Evolutionary conservation across 2,888 invertebrate genomes (phyloP).

Genomic region (Stenodema calcarata): DNA sequence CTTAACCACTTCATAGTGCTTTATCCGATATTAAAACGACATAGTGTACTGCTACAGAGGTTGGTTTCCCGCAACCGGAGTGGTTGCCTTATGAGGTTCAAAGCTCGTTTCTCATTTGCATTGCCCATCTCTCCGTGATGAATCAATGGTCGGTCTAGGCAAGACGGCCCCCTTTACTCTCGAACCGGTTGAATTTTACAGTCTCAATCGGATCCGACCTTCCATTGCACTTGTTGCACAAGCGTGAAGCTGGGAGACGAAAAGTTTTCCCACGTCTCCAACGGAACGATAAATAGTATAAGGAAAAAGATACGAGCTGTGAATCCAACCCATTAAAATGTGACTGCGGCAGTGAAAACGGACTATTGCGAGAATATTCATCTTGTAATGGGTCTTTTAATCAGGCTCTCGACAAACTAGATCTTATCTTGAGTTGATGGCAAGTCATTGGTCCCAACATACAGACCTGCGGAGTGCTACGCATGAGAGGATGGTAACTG

Average conservation of each 20-base stretch:
- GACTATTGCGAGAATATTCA: not conserved
- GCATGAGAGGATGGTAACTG: not conserved
- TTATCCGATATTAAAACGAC: not conserved
- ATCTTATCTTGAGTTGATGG: not conserved
- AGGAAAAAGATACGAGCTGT: not conserved
- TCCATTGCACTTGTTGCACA: conserved; percentile 20
- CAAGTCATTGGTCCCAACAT: not conserved
- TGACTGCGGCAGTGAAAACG: not conserved
- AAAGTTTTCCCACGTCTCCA: conserved; percentile 33
- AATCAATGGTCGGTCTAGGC: not conserved
- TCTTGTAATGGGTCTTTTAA: not conserved
- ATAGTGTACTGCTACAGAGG: not conserved
- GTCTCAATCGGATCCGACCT: conserved; percentile 17
- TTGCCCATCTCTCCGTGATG: not conserved
- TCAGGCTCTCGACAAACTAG: not conserved
- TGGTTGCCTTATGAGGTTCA: not conserved
- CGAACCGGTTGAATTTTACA: conserved; percentile 34
- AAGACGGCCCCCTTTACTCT: not conserved
- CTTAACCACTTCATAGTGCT: not conserved
- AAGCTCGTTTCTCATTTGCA: not conserved
- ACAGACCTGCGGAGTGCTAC: not conserved
- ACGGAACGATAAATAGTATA: not conserved
- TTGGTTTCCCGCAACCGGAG: not conserved
- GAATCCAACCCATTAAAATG: not conserved
- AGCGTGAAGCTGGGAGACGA: conserved; percentile 14